Conservation (phyloP, 1,140 invertebrate species). For the Delia radicum region DNA sequence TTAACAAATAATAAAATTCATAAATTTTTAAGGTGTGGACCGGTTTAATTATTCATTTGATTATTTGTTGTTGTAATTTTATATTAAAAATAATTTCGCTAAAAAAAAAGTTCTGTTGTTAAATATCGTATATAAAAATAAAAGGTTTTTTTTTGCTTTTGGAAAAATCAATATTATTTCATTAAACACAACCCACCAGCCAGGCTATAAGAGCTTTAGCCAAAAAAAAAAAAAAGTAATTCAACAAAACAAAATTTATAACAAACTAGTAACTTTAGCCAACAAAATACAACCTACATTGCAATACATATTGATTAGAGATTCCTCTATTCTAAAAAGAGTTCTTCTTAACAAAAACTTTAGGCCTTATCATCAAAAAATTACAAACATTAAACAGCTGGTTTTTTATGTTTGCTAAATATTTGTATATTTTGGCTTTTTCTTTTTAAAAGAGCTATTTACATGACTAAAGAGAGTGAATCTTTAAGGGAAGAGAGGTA, state of each 20-base stretch:
- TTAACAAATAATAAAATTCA: background rate
- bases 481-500: background rate
- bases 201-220: background rate
- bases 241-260: too few species aligned
- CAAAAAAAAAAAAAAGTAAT: too few species aligned
- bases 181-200: background rate
- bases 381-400: background rate
- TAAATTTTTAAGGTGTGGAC: background rate
- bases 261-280: too few species aligned
- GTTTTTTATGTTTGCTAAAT: background rate
- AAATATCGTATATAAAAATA: background rate
- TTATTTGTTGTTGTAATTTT: background rate
- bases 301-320: background rate
- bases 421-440: background rate
- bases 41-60: background rate
- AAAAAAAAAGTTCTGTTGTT: background rate
- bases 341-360: background rate
- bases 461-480: too few species aligned
- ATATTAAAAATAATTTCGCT: background rate
- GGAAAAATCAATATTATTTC: background rate
- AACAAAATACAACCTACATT: background rate
- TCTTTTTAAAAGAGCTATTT: background rate
- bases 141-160: background rate
- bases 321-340: background rate
- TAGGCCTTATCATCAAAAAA: background rate